These are phyloP conservation scores for sheep (Ovis aries) DNA, from an alignment of 2,113 vertebrate genomes.

Conservation along the genomic window DNA sequence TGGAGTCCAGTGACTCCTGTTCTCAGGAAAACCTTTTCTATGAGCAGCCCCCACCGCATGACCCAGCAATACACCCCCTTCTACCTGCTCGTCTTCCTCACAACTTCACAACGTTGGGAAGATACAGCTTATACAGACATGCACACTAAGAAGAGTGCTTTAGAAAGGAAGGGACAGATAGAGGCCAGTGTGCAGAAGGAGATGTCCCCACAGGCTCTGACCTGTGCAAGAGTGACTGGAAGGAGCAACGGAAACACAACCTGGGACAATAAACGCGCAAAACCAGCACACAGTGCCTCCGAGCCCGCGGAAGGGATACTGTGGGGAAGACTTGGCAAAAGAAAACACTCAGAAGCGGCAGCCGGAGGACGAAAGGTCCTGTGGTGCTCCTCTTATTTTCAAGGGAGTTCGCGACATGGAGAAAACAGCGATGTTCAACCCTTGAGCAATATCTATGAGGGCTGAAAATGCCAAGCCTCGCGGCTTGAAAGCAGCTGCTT, in stretches of 20 bases:
- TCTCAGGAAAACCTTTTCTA: neutral
- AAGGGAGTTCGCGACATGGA: neutral
- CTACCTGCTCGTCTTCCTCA: neutral
- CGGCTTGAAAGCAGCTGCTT: neutral
- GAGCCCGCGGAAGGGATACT: neutral
- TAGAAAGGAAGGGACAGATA: too few relatives aligned
- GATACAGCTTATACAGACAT: fast-evolving
- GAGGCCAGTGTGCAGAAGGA: neutral
- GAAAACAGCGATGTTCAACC: neutral
- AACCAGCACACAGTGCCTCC: fast-evolving
- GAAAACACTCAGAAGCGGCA: neutral
- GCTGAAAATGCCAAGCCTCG: neutral
- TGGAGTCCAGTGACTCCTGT: neutral
- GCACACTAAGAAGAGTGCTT: neutral
- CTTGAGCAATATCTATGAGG: neutral
- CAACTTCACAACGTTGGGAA: fast-evolving
- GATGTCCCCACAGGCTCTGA: neutral
- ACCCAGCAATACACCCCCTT: neutral
- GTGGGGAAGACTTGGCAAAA: neutral
- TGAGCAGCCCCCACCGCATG: neutral
- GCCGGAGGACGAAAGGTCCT: neutral
- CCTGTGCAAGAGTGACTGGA: neutral
- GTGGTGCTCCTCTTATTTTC: neutral
- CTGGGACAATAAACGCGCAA: neutral
- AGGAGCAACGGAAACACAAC: too few relatives aligned